Percentiles rank a stretch among this genome's conserved stretches.
phyloP scores from a whole-genome alignment of 2,888 invertebrate genomes.

The Cheilosia impressa region DNA sequence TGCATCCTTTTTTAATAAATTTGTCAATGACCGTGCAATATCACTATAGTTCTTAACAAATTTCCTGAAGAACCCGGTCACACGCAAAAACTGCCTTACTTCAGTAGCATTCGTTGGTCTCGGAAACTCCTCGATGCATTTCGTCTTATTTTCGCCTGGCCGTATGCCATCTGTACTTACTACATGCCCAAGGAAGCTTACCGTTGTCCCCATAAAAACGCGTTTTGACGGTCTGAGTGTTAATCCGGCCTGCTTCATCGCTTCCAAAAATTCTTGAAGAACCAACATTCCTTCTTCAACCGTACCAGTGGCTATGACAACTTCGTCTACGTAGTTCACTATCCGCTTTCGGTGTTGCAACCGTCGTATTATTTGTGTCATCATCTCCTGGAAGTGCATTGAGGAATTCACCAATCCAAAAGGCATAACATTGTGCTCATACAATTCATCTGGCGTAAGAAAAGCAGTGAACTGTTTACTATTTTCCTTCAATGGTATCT shows the following conservation, averaged over 20 bases:
- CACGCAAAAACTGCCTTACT: conserved; percentile 56
- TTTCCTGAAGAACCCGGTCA: conserved; percentile 54
- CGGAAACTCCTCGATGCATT: conserved; percentile 54
- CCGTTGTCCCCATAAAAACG: conserved; percentile 28
- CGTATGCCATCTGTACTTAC: conserved; percentile 40
- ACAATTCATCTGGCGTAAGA: conserved; percentile 22
- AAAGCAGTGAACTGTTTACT: conserved; percentile 77
- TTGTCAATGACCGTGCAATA: conserved; percentile 52
- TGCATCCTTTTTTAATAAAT: conserved; percentile 50
- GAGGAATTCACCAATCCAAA: too few relatives aligned
- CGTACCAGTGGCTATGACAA: not conserved
- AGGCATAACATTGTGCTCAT: too few relatives aligned
- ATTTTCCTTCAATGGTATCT: not conserved
- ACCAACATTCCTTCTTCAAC: not conserved
- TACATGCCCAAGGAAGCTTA: conserved; percentile 53
- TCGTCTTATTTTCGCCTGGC: conserved; percentile 48
- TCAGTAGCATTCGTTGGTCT: conserved; percentile 37
- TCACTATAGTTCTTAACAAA: conserved; percentile 31
- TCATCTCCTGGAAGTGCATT: conserved; percentile 74
- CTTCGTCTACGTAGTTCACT: conserved; percentile 27
- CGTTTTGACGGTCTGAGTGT: conserved; percentile 47
- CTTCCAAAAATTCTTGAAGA: conserved; percentile 18
- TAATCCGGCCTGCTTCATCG: conserved; percentile 1
- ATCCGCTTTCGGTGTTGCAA: not conserved
- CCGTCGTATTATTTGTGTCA: conserved; percentile 39